Conservation (phyloP, 2,797 vertebrate genomes). For the Microctenopoma lineatum region DNA sequence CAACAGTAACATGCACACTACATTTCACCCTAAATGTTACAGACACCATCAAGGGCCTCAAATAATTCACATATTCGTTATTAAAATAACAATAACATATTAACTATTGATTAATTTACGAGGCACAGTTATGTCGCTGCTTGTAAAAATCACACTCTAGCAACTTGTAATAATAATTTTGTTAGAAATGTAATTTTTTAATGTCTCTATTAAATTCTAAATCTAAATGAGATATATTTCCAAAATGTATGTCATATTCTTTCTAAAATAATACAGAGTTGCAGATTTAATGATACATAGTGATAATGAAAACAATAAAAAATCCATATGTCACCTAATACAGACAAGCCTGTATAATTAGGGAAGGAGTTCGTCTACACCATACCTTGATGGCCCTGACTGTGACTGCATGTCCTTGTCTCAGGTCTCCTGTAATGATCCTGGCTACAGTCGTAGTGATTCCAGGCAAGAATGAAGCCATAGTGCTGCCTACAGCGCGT, state of each 20-base stretch:
- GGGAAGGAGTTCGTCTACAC: background rate
- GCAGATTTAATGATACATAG: background rate
- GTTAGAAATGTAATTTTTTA: no score
- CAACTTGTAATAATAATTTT: background rate
- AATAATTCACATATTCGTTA: no score
- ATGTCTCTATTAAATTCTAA: background rate
- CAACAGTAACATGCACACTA: background rate
- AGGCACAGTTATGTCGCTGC: background rate
- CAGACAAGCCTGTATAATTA: background rate
- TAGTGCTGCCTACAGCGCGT: constrained; percentile 78
- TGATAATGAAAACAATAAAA: background rate
- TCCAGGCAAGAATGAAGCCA: constrained; percentile 95
- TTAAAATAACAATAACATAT: background rate
- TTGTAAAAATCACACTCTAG: no score
- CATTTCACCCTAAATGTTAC: no score
- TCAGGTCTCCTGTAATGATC: constrained; percentile 89
- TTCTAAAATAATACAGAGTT: background rate
- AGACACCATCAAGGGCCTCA: no score
- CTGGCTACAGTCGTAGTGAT: constrained; percentile 84
- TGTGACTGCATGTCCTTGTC: constrained; percentile 88
- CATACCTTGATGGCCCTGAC: constrained; percentile 83
- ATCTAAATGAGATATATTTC: background rate
- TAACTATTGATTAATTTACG: background rate
- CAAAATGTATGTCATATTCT: background rate
- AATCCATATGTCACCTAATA: background rate